A percentile compares a stretch with the other conserved stretches of the same genome.
Evolutionary conservation across 2,113 vertebrate genomes (phyloP).

Genomic region (Myiozetetes cayanensis): DNA sequence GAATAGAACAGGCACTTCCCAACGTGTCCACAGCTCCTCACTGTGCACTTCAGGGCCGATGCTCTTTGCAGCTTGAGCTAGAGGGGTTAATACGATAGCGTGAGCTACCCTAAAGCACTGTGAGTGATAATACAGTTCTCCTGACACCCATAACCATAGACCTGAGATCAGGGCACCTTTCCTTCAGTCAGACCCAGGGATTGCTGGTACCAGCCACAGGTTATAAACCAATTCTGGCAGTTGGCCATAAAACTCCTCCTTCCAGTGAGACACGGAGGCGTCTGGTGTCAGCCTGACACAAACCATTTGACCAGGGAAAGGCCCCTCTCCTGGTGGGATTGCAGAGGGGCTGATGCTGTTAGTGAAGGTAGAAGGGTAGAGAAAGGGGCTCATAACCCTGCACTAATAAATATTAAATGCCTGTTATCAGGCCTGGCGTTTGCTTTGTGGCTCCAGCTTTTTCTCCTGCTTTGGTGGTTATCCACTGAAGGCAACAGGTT

Average conservation of each 20-base stretch:
- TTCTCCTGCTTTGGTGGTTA: conserved; percentile 35
- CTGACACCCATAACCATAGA: conserved; percentile 18
- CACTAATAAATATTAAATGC: conserved; percentile 43
- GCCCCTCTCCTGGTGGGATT: conserved; percentile 1
- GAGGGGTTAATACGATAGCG: conserved; percentile 9
- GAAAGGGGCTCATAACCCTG: conserved; percentile 13
- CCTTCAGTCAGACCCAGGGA: conserved; percentile 25
- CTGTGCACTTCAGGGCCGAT: background rate
- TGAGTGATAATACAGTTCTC: background rate
- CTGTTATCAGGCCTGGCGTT: conserved; percentile 44
- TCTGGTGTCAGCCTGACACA: conserved; percentile 70
- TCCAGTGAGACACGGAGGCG: conserved; percentile 37
- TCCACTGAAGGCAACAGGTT: conserved; percentile 33
- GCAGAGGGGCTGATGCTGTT: conserved; percentile 9
- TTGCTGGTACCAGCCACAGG: conserved; percentile 59
- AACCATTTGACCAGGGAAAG: conserved; percentile 61
- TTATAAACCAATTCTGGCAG: conserved; percentile 64
- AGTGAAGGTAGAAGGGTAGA: background rate
- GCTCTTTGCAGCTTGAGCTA: background rate
- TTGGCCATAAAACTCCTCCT: conserved; percentile 61
- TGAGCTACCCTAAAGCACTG: background rate
- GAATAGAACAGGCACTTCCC: background rate
- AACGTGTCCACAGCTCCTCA: background rate
- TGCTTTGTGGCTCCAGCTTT: background rate
- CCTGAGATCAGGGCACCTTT: conserved; percentile 58